phyloP scores from a whole-genome alignment of 2,888 invertebrate species.

The Frankliniella intonsa region DNA sequence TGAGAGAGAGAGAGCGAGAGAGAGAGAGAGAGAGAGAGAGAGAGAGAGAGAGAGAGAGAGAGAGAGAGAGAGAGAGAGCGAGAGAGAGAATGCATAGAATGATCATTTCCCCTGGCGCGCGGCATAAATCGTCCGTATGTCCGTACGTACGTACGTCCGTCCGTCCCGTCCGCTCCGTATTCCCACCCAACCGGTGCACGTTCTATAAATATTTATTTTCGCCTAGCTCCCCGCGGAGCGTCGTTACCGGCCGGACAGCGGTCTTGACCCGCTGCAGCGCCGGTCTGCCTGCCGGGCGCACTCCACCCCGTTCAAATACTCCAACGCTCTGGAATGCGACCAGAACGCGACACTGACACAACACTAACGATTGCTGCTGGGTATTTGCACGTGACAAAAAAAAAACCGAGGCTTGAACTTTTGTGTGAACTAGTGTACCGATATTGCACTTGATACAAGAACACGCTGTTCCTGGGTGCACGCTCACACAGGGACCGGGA shows the following conservation, averaged over 20 bases:
- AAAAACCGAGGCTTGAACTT: no score
- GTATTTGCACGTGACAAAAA: no score
- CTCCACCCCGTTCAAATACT: no score
- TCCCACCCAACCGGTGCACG: neutral
- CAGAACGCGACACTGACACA: no score
- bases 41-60: neutral
- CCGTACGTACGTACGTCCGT: neutral
- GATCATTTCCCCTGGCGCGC: neutral
- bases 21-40: constrained; percentile 1
- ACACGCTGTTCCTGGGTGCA: no score
- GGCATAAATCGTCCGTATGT: neutral
- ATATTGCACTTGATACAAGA: no score
- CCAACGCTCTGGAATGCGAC: no score
- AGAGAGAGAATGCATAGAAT: neutral
- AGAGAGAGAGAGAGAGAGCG: neutral
- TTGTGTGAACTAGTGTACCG: no score
- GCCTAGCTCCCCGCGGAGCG: neutral
- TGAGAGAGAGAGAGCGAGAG: neutral
- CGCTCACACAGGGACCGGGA: no score
- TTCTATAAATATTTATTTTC: neutral
- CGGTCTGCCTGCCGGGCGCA: no score
- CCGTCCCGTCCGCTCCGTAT: neutral
- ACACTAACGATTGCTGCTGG: no score
- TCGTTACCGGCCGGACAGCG: neutral
- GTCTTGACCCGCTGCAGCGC: neutral